Evolutionary conservation across 1,140 invertebrate genomes (phyloP).

Genomic region (Megathymus violae): DNA sequence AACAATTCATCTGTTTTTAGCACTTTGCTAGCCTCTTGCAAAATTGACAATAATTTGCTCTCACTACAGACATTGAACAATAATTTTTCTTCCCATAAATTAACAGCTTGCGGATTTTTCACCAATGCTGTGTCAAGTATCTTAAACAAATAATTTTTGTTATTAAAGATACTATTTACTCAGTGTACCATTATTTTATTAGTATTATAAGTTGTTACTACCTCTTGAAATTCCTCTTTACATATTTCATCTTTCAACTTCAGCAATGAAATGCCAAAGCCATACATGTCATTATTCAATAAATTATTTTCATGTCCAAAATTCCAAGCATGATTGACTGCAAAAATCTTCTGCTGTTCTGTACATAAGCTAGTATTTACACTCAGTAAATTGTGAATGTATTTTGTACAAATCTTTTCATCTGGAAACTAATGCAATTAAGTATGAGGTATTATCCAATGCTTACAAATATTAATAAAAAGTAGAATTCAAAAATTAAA

Average conservation of each 20-base stretch:
- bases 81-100: slow-evolving; percentile 69
- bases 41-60: slow-evolving; percentile 55
- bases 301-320: slow-evolving; percentile 67
- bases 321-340: slow-evolving; percentile 68
- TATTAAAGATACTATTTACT: too few relatives aligned
- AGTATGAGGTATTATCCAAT: too few relatives aligned
- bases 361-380: slow-evolving; percentile 57
- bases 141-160: slow-evolving; percentile 45
- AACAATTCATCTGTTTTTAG: slow-evolving; percentile 60
- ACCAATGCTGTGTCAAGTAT: slow-evolving; percentile 58
- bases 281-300: slow-evolving; percentile 69
- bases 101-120: slow-evolving; percentile 54
- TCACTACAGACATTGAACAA: slow-evolving; percentile 60
- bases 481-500: slow-evolving; percentile 22
- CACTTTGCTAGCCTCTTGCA: slow-evolving; percentile 63
- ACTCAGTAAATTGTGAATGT: slow-evolving; percentile 63
- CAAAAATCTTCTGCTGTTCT: slow-evolving; percentile 61
- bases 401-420: slow-evolving; percentile 66
- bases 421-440: slow-evolving; percentile 75
- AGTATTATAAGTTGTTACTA: slow-evolving; percentile 44
- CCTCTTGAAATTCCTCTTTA: slow-evolving; percentile 57
- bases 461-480: too few relatives aligned
- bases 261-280: slow-evolving; percentile 67
- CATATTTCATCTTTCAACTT: slow-evolving; percentile 58
- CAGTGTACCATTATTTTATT: too few relatives aligned